Percentiles rank a stretch among this genome's conserved stretches.
Evolutionary conservation across 1,140 invertebrate species (phyloP).

Genomic region (Drosophila melanica): DNA sequence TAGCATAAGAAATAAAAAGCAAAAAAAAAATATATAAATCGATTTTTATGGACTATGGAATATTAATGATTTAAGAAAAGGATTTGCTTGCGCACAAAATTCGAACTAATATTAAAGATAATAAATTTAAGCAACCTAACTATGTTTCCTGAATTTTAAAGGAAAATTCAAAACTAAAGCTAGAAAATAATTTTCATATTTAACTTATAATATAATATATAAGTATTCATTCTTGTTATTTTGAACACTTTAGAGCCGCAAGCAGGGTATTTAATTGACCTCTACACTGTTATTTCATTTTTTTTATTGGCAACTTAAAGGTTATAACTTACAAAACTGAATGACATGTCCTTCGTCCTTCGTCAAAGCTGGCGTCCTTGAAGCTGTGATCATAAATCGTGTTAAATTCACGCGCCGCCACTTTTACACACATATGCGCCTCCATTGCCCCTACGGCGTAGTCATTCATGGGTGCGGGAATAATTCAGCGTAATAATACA

Average conservation of each 20-base stretch:
- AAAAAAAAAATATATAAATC: constrained; percentile 51
- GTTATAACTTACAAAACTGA: constrained; percentile 63
- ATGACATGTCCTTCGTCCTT: constrained; percentile 52
- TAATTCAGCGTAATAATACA: constrained; percentile 62
- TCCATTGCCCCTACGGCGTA: constrained; percentile 4
- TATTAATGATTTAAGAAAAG: too few species aligned
- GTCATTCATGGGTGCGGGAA: constrained; percentile 14
- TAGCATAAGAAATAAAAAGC: constrained; percentile 25
- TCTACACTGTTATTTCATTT: not conserved
- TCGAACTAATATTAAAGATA: too few species aligned
- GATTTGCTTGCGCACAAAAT: too few species aligned
- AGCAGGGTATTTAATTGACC: not conserved
- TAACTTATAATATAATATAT: too few species aligned
- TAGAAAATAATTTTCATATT: too few species aligned
- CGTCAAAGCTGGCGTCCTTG: constrained; percentile 46
- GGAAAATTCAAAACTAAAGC: too few species aligned
- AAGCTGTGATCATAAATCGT: constrained; percentile 53
- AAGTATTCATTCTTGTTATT: too few species aligned
- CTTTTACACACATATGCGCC: constrained; percentile 27
- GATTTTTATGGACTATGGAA: constrained; percentile 38
- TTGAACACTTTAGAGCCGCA: not conserved
- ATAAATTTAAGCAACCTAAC: too few species aligned
- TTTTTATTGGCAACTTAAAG: constrained; percentile 10
- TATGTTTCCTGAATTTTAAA: too few species aligned
- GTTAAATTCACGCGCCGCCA: constrained; percentile 53